phyloP scores from a whole-genome alignment of 2,888 invertebrate genomes.

The Elysia crispata region DNA sequence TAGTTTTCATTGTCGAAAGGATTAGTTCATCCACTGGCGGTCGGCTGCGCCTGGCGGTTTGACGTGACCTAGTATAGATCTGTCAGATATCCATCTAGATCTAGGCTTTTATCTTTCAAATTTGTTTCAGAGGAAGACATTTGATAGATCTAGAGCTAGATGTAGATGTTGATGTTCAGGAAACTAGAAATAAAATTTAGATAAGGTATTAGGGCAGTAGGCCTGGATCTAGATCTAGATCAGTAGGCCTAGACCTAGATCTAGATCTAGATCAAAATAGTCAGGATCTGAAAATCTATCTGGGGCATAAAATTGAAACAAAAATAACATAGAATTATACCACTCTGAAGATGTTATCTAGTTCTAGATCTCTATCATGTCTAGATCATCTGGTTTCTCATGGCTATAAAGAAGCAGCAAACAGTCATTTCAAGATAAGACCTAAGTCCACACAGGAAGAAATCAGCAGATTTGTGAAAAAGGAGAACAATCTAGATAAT shows the following conservation, averaged over 20 bases:
- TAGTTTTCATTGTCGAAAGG: constrained; percentile 9
- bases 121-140: constrained; percentile 1
- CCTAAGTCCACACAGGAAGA: constrained; percentile 9
- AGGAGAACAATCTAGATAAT: constrained; percentile 4
- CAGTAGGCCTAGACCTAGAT: not conserved
- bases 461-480: constrained; percentile 9
- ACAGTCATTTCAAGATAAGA: constrained; percentile 9
- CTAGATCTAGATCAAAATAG: constrained; percentile 9
- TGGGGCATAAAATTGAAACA: constrained; percentile 9
- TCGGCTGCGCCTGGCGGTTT: constrained; percentile 4
- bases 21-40: constrained; percentile 4
- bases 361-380: constrained; percentile 9
- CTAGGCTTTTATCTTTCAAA: constrained; percentile 9
- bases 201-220: constrained; percentile 4
- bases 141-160: constrained; percentile 1
- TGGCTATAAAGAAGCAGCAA: constrained; percentile 3
- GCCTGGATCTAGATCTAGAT: constrained; percentile 4
- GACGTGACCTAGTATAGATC: constrained; percentile 1
- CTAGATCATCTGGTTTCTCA: constrained; percentile 9
- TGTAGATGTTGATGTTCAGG: constrained; percentile 3
- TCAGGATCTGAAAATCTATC: constrained; percentile 9
- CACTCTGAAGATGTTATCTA: constrained; percentile 9
- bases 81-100: constrained; percentile 9
- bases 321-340: constrained; percentile 1
- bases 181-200: constrained; percentile 9